A percentile compares a stretch with the other conserved stretches of the same genome.
phyloP scores from a whole-genome alignment of 1,140 invertebrate genomes.

The Lanistes nyassanus region DNA sequence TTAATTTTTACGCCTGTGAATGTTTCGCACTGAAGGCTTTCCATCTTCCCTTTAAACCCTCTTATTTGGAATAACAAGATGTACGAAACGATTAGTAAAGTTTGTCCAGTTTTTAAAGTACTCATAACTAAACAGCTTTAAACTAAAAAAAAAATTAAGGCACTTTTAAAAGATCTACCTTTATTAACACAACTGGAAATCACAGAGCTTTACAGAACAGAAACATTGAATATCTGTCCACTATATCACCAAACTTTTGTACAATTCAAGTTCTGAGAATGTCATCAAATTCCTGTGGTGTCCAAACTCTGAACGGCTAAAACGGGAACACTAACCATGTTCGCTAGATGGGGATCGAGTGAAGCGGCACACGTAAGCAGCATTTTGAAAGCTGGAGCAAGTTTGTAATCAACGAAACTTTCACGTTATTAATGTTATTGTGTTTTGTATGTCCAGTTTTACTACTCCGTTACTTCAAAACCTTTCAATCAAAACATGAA shows the following conservation, averaged over 20 bases:
- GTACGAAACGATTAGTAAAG: background rate
- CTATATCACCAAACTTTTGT: background rate
- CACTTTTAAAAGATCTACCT: background rate
- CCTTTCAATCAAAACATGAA: no score
- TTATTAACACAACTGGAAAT: background rate
- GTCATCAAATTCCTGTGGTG: background rate
- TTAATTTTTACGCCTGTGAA: background rate
- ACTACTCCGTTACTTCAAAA: no score
- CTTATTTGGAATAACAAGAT: background rate
- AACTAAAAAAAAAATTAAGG: background rate
- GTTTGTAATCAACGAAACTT: no score
- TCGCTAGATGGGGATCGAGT: no score
- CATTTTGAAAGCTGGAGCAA: no score
- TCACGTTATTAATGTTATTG: no score
- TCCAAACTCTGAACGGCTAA: no score
- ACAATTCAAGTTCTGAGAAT: background rate
- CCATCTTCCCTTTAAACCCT: background rate
- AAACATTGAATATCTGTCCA: background rate
- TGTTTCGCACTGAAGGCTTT: background rate
- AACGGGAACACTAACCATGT: no score
- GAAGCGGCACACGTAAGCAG: no score
- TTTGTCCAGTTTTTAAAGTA: background rate
- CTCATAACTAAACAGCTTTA: background rate
- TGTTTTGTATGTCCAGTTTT: no score
- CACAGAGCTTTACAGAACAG: background rate